Conservation (phyloP, 2,888 invertebrate species). For the Himalopsyche tibetana region DNA sequence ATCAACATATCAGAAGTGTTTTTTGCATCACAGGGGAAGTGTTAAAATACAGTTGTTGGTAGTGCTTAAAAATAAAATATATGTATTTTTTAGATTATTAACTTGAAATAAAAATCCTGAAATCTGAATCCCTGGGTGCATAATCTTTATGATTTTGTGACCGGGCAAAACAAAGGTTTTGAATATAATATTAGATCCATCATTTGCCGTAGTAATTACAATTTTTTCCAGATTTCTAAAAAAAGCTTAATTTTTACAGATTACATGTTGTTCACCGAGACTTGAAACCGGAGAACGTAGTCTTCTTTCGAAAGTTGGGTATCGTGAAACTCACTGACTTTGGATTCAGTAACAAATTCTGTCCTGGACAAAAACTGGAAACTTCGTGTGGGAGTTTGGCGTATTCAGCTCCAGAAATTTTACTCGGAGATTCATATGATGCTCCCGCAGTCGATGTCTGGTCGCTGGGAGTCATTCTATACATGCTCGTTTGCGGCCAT, state of each 20-base stretch:
- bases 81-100: no score
- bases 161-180: neutral
- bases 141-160: no score
- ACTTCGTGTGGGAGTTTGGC: conserved; percentile 99
- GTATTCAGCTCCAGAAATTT: conserved; percentile 99
- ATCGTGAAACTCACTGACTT: conserved; percentile 99
- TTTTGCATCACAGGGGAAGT: no score
- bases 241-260: conserved; percentile 69
- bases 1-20: no score
- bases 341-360: conserved; percentile 97
- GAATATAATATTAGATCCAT: no score
- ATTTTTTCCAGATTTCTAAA: neutral
- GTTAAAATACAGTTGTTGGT: no score
- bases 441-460: conserved; percentile 99
- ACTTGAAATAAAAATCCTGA: no score
- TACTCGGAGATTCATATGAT: conserved; percentile 98
- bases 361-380: conserved; percentile 96
- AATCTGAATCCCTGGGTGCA: no score
- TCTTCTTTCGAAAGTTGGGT: conserved; percentile 98
- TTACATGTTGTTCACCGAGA: conserved; percentile 88
- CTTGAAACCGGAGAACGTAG: conserved; percentile 99
- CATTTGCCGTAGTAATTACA: no score
- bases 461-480: conserved; percentile 98
- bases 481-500: conserved; percentile 98
- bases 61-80: no score